Evolutionary conservation across 2,113 vertebrate species (phyloP).

Genomic region (Laticauda colubrina): DNA sequence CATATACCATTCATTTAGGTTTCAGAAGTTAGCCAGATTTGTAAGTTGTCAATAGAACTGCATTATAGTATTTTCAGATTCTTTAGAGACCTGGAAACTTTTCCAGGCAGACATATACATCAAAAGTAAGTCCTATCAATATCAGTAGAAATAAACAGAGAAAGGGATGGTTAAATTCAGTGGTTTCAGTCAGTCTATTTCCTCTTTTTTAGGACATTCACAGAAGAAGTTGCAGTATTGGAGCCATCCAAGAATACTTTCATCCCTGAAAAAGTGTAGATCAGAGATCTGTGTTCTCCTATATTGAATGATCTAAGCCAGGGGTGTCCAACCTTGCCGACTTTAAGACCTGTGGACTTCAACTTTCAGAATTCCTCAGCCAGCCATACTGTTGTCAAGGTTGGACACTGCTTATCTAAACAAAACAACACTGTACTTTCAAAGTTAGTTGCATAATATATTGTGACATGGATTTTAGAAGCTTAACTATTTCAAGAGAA

Average conservation of each 20-base stretch:
- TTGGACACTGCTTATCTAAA: background rate
- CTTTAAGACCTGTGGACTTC: background rate
- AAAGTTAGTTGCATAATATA: background rate
- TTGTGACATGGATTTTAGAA: background rate
- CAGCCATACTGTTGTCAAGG: background rate
- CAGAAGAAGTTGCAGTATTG: background rate
- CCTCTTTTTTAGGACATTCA: background rate
- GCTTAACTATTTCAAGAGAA: background rate
- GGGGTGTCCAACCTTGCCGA: background rate
- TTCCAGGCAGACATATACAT: background rate
- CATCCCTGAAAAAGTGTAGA: background rate
- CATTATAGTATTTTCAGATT: background rate
- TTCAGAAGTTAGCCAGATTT: background rate
- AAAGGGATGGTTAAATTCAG: background rate
- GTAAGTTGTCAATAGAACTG: background rate
- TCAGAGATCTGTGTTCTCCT: background rate
- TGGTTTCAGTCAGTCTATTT: background rate
- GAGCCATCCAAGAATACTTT: background rate
- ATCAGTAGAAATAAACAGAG: background rate
- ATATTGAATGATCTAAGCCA: background rate
- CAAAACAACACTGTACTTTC: background rate
- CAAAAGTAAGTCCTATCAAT: background rate
- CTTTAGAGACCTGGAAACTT: background rate
- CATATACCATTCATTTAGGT: background rate
- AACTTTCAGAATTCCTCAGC: background rate